Evolutionary conservation across 2,113 vertebrate genomes (phyloP), one percentile per base, ranked within the genome.

Genomic region (Ammodytes dubius): DNA sequence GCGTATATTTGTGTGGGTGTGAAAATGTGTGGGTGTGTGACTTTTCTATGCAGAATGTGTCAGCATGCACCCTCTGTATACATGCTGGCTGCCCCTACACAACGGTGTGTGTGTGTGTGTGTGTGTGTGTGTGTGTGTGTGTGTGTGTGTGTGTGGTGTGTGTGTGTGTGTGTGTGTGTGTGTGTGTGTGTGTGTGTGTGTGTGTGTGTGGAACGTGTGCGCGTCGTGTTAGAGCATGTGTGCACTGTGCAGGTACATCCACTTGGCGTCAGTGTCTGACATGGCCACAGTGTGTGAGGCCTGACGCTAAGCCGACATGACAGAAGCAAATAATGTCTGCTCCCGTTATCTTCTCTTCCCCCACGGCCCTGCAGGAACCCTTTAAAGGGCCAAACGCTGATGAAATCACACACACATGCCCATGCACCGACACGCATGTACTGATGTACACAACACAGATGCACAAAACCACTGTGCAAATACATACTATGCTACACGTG

Each of bases 311-410:
- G 76, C 70, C 80, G 79, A 95, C 84, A 92, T 93, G 94, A 95
- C 95, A 95, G 93, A 92, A 95, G 93, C 92, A 95, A 95, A 95
- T 95, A 94, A 95, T 92, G 94, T 95, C 93, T 94, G 92, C 95
- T 95, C 94, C 91, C 80, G 87, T 95, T 94, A 90, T 91, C 91
- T 92, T 91, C 84, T 93, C 88, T 91, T 88, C 87, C 88, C 91
- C 92, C 88, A 85, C 87, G 84, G 91, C 93, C 88, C 90, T 42
- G 90, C 92, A 91, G 91, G 88, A 94, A 90, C 87, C 91, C 93
- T 92, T 95, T 95, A 95, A 95, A 94, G 94, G 91, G 92, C 89
- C 93, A 91, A 93, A 86, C 89, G 77, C 85, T 81, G 80, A 89
- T 86, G 69, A 89, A 89, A 86, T 17, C 68, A 75, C 74, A 90